Evolutionary conservation across 2,888 invertebrate species (phyloP).

Genomic region (Hyles lineata): DNA sequence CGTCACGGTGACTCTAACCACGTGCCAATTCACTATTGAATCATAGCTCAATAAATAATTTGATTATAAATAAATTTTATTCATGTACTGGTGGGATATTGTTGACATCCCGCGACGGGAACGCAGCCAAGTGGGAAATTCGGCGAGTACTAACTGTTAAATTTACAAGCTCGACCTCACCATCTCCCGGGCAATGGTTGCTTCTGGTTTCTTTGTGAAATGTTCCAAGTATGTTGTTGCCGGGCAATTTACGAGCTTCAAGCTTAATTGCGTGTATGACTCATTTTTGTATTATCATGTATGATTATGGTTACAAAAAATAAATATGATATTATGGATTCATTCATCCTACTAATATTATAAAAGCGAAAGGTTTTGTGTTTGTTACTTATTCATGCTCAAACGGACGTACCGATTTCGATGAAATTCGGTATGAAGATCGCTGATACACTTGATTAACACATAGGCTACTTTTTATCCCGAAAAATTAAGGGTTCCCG

Average conservation of each 20-base stretch:
- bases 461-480: no score
- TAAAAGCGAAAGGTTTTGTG: no score
- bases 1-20: neutral
- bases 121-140: conserved; percentile 24
- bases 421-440: no score
- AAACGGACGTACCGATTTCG: no score
- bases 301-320: no score
- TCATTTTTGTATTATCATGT: no score
- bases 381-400: no score
- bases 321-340: no score
- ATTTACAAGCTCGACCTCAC: conserved; percentile 17
- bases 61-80: conserved; percentile 37
- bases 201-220: conserved; percentile 15
- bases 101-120: conserved; percentile 27
- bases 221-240: neutral
- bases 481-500: no score
- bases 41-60: conserved; percentile 32
- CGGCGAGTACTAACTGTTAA: conserved; percentile 12
- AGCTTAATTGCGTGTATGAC: neutral
- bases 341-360: no score
- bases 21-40: conserved; percentile 24
- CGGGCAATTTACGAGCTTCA: neutral
- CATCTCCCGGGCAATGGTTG: conserved; percentile 5
- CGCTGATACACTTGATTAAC: no score
- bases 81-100: conserved; percentile 26